Percentiles rank a stretch among this genome's conserved stretches.
Conservation (phyloP, 2,888 invertebrate species). For the Brachypterus glaber region DNA sequence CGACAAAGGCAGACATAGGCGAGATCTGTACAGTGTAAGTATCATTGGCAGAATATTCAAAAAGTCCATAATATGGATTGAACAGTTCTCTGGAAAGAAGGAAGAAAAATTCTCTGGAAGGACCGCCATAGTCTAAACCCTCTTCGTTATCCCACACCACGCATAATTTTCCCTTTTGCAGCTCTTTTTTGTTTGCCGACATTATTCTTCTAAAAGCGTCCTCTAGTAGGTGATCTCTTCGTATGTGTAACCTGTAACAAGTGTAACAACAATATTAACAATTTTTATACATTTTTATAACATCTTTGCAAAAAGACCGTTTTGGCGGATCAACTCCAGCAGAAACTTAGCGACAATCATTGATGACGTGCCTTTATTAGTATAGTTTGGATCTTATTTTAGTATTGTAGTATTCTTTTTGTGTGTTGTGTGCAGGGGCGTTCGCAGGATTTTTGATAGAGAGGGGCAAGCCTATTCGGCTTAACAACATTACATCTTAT, state of each 20-base stretch:
- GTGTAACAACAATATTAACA: constrained; percentile 3
- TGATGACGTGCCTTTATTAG: too few species aligned
- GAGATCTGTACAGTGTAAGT: constrained; percentile 94
- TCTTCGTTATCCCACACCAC: constrained; percentile 94
- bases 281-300: too few species aligned
- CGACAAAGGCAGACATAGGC: constrained; percentile 94
- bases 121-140: constrained; percentile 95
- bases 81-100: constrained; percentile 93
- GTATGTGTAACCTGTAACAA: constrained; percentile 69
- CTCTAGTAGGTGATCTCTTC: constrained; percentile 86
- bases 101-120: constrained; percentile 96
- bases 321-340: too few species aligned
- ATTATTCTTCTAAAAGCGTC: constrained; percentile 95
- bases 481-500: too few species aligned
- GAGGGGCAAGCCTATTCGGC: too few species aligned
- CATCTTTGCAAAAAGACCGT: too few species aligned
- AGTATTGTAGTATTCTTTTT: too few species aligned
- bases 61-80: constrained; percentile 96
- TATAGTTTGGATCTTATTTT: too few species aligned
- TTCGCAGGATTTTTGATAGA: too few species aligned
- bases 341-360: too few species aligned
- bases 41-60: constrained; percentile 96
- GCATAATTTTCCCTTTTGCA: constrained; percentile 90
- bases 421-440: too few species aligned
- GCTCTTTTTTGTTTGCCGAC: constrained; percentile 89